Conservation (phyloP, 1,140 invertebrate genomes). For the Zaprionus camerounensis region DNA sequence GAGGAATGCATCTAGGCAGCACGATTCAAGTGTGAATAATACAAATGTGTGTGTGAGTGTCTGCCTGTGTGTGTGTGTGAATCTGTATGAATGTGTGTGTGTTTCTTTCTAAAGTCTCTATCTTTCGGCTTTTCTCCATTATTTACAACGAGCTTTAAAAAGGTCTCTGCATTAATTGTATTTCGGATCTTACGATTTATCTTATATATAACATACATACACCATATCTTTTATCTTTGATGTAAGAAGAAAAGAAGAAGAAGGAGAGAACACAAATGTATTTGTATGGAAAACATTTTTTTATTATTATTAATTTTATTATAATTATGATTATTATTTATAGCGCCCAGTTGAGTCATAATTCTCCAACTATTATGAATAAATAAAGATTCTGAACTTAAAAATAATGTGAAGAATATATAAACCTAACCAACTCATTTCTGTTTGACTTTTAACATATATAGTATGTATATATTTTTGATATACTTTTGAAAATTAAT, state of each 20-base stretch:
- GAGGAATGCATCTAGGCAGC: constrained; percentile 86
- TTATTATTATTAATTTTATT: constrained; percentile 18
- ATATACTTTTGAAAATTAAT: no score
- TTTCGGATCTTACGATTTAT: constrained; percentile 5
- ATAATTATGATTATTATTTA: constrained; percentile 39
- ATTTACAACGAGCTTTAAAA: constrained; percentile 47
- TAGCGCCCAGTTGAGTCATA: constrained; percentile 49
- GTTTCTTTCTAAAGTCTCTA: constrained; percentile 37
- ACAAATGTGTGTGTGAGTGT: constrained; percentile 18
- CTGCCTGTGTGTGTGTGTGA: constrained; percentile 8
- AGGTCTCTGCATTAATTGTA: constrained; percentile 38
- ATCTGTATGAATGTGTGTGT: constrained; percentile 27
- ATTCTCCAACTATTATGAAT: not conserved
- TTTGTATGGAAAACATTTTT: constrained; percentile 27
- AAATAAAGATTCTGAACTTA: not conserved
- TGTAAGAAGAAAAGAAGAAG: not conserved
- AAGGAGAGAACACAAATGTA: constrained; percentile 7
- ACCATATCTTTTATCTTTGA: not conserved
- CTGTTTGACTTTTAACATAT: no score
- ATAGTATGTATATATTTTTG: no score
- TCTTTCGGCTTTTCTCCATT: constrained; percentile 42
- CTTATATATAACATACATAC: constrained; percentile 1
- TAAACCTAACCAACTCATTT: no score
- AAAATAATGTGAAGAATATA: no score
- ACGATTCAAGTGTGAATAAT: constrained; percentile 5